Conservation (phyloP, 2,797 vertebrate species). For the Xiphorhynchus erythropygius region DNA sequence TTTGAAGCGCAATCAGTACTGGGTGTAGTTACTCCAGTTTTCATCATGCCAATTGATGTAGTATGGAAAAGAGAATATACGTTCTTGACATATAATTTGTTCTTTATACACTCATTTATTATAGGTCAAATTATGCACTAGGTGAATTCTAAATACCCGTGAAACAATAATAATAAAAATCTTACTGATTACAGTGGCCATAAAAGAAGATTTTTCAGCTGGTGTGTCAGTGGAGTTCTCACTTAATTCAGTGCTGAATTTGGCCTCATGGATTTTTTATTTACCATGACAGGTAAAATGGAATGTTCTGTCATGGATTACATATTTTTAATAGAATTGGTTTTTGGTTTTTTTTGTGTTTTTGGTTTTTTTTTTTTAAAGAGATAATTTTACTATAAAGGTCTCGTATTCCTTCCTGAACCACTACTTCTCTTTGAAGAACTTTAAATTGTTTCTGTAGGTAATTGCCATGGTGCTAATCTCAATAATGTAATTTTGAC, state of each 20-base stretch:
- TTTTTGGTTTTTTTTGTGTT: background rate
- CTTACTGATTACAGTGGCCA: background rate
- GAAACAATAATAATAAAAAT: background rate
- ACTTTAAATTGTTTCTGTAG: background rate
- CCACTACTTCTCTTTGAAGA: background rate
- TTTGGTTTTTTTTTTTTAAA: background rate
- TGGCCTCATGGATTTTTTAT: background rate
- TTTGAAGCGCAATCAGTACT: slow-evolving; percentile 86
- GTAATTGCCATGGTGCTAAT: background rate
- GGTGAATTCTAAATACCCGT: background rate
- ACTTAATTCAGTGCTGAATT: background rate
- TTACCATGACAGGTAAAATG: background rate
- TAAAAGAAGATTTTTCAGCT: background rate
- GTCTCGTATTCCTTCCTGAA: background rate
- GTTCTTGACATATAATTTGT: background rate
- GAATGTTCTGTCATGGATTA: background rate
- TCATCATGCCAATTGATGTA: background rate
- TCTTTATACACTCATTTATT: background rate
- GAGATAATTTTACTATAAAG: background rate
- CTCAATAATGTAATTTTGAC: background rate
- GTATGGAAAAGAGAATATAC: background rate
- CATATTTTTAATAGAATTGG: background rate
- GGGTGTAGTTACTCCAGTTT: slow-evolving; percentile 80
- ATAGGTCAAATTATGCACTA: background rate
- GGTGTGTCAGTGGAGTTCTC: background rate